Base-by-base conservation (phyloP, 2,113 vertebrate genomes). In the Amazona vittata region DNA sequence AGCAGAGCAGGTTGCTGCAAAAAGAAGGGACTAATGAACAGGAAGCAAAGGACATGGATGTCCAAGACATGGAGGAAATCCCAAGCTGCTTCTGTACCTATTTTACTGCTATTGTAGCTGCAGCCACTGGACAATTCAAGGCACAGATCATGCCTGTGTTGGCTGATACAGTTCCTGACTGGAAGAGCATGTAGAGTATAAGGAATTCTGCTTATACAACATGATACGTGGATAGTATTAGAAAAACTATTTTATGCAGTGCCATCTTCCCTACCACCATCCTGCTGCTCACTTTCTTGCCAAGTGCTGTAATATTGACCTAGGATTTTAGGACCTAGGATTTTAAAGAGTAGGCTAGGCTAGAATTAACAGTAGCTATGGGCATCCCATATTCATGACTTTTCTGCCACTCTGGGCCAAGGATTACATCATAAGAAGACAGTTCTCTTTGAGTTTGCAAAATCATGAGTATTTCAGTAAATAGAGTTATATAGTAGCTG, bases 1-100 rank as follows among this genome's bases (percentile, higher is more conserved):
- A 97, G 89, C 81, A 87, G 67, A 91, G 22, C 82, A 93, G 43
- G 47, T 67, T 96, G 90, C 75, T 96, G 87, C 87, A 82, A 49
- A 5, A 15, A 79, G 67, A 89, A 83, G 75, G 67, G 37, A 59
- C 63, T 90, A 47, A 80, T 63, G 75, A 80, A 79, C 44, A 93
- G 49, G 47, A 87, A 67, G 31, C 78, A 85, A 93, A 88, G 90
- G 33, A 84, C 0, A 0, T 47, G 89, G 44, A 57, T 70, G 84
- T 28, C 57, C 47, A 16, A 79, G 39, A 52, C 52, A 41, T 11
- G 15, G 25, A 83, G 24, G 37, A 91, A 76, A 80, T 83, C 46
- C 46, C 53, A 70, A 35, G 25, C 82, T 85, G 46, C 74, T 82
- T 79, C 41, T 68, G 1, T 91, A 16, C 57, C 31, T 77, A 1